A percentile compares a stretch with the other conserved stretches of the same genome.
Evolutionary conservation across 2,888 invertebrate genomes (phyloP).

Genomic region (Cataglyphis altisquamis): DNA sequence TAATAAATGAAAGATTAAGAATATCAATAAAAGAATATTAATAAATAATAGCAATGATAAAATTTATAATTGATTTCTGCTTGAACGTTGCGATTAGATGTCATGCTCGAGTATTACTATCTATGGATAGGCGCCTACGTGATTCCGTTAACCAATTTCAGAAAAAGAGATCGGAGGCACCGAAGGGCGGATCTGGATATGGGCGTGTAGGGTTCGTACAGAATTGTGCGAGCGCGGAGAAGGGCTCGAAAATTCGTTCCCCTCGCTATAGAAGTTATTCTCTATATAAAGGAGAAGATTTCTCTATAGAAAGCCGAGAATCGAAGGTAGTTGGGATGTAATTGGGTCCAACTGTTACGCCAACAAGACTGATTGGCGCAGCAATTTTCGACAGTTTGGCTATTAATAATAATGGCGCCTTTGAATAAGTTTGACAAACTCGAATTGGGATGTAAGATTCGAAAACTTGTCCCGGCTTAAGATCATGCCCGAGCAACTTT

Average conservation of each 20-base stretch:
- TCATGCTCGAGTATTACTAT: conserved; percentile 35
- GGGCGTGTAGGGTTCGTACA: conserved; percentile 33
- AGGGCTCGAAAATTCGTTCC: conserved; percentile 34
- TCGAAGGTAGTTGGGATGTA: conserved; percentile 44
- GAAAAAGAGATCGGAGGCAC: conserved; percentile 8
- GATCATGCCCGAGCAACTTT: neutral
- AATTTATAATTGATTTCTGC: neutral
- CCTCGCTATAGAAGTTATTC: conserved; percentile 49
- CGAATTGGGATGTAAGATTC: conserved; percentile 12
- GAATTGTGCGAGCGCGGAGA: neutral
- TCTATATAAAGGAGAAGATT: conserved; percentile 47
- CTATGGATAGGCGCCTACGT: conserved; percentile 73
- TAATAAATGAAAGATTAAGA: neutral
- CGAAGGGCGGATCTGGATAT: conserved; percentile 43
- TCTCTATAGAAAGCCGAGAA: conserved; percentile 42
- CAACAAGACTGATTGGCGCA: conserved; percentile 43
- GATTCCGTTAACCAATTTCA: conserved; percentile 72
- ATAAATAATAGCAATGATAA: neutral
- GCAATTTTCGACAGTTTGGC: conserved; percentile 45
- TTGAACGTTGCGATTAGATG: neutral
- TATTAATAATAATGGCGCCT: conserved; percentile 49
- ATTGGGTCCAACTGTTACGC: conserved; percentile 45
- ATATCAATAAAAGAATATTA: neutral
- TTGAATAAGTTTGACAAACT: conserved; percentile 37
- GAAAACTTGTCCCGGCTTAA: neutral